phyloP scores from a whole-genome alignment of 1,140 invertebrate species.

The Olivierus martensii region DNA sequence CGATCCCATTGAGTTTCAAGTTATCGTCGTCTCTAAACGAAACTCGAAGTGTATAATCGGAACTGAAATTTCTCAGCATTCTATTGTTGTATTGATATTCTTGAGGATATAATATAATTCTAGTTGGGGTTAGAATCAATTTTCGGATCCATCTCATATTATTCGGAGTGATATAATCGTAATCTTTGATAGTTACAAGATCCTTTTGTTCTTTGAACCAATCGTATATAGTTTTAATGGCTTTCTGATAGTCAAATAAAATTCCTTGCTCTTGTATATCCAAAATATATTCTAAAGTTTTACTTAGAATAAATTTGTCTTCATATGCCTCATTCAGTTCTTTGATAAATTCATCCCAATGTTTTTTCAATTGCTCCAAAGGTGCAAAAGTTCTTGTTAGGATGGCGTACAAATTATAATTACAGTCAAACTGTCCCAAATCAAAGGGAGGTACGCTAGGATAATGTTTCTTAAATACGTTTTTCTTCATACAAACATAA shows the following conservation, averaged over 20 bases:
- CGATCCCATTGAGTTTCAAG: slow-evolving; percentile 10
- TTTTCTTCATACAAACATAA: too few relatives aligned
- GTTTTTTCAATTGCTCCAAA: neutral
- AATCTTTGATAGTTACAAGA: slow-evolving; percentile 4
- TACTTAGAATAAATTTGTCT: slow-evolving; percentile 1
- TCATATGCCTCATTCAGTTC: neutral
- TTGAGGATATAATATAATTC: slow-evolving; percentile 21
- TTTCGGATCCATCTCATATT: slow-evolving; percentile 4
- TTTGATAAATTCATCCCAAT: neutral
- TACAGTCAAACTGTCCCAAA: neutral
- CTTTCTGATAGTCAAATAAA: slow-evolving; percentile 1
- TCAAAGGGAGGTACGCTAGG: neutral
- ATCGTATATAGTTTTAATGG: neutral
- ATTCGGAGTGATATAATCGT: slow-evolving; percentile 18
- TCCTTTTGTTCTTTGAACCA: neutral
- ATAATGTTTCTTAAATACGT: too few relatives aligned
- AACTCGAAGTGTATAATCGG: slow-evolving; percentile 22
- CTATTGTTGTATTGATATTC: slow-evolving; percentile 24
- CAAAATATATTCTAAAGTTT: slow-evolving; percentile 1
- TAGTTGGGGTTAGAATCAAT: slow-evolving; percentile 22
- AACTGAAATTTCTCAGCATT: slow-evolving; percentile 21
- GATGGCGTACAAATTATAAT: slow-evolving; percentile 4
- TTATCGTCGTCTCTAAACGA: slow-evolving; percentile 22
- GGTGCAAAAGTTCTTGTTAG: slow-evolving; percentile 6
- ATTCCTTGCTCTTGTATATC: slow-evolving; percentile 2